These are phyloP conservation scores for Oplegnathus fasciatus DNA, from an alignment of 2,113 vertebrate genomes.

Conservation along the genomic window DNA sequence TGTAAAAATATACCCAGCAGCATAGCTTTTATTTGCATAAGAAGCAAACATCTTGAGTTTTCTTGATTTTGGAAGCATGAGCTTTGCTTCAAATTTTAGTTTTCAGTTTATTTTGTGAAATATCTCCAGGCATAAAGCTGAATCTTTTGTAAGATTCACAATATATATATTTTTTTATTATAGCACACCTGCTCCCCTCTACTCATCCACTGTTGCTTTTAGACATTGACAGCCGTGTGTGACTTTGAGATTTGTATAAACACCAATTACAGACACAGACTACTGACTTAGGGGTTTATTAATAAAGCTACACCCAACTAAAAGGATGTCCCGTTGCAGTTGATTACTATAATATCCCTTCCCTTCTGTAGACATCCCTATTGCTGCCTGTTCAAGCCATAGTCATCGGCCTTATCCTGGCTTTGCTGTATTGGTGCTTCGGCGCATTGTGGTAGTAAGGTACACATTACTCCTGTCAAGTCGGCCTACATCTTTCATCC, in stretches of 20 bases:
- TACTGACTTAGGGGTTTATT: constrained; percentile 56
- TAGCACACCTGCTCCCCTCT: constrained; percentile 31
- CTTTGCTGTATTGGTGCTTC: constrained; percentile 99
- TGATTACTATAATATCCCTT: constrained; percentile 98
- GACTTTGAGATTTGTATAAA: constrained; percentile 47
- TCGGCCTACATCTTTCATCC: constrained; percentile 84
- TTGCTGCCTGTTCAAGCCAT: constrained; percentile 99
- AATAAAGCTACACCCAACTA: constrained; percentile 63
- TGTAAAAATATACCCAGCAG: background rate
- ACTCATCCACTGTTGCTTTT: constrained; percentile 52
- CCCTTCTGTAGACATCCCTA: constrained; percentile 98
- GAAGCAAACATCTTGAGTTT: constrained; percentile 19
- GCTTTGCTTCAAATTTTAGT: constrained; percentile 43
- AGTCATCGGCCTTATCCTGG: constrained; percentile 99
- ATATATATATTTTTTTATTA: constrained; percentile 7
- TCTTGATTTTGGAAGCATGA: constrained; percentile 35
- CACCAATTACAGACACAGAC: constrained; percentile 44
- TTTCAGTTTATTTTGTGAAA: constrained; percentile 19
- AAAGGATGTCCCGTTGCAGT: constrained; percentile 85
- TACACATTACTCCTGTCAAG: constrained; percentile 91
- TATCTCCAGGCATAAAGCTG: constrained; percentile 21
- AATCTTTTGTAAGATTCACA: constrained; percentile 47
- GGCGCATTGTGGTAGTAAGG: constrained; percentile 99
- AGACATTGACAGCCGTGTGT: constrained; percentile 43
- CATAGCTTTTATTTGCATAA: constrained; percentile 13